Percentiles rank a stretch among this genome's conserved stretches.
Evolutionary conservation across 2,113 vertebrate species (phyloP).

Genomic region (Seriola quinqueradiata): DNA sequence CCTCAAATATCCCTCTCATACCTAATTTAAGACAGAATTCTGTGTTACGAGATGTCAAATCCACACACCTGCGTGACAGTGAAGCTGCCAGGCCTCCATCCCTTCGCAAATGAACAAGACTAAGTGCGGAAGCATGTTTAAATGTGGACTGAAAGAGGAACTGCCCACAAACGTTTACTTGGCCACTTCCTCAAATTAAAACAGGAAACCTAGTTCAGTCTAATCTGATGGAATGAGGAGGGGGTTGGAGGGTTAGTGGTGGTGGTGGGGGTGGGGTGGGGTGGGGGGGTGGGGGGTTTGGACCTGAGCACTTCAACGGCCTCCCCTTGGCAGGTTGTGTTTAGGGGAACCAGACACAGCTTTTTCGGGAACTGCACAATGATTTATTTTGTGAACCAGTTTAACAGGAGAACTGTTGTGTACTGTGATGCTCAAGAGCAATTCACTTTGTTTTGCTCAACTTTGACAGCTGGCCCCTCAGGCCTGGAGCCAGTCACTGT

Average conservation of each 20-base stretch:
- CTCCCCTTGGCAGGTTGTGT: conserved; percentile 28
- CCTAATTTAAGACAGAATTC: background rate
- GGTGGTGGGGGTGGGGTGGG: background rate
- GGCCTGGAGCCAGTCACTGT: background rate
- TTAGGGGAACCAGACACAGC: conserved; percentile 53
- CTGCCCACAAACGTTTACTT: conserved; percentile 74
- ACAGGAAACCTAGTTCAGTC: conserved; percentile 74
- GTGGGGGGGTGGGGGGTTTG: background rate
- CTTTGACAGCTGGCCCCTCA: background rate
- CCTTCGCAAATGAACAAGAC: conserved; percentile 41
- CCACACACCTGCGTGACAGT: conserved; percentile 60
- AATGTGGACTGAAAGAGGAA: conserved; percentile 82
- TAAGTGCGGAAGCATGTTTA: conserved; percentile 68
- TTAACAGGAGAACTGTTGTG: background rate
- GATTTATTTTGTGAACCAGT: background rate
- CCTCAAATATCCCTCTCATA: background rate
- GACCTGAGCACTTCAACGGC: conserved; percentile 41
- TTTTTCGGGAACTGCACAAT: conserved; percentile 60
- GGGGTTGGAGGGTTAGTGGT: background rate
- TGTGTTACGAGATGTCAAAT: conserved; percentile 26
- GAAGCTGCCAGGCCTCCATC: conserved; percentile 45
- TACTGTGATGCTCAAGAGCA: background rate
- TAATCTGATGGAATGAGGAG: conserved; percentile 51
- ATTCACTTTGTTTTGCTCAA: background rate
- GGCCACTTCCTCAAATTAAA: conserved; percentile 81